Percentiles rank a stretch among this genome's conserved stretches.
Evolutionary conservation across 2,888 invertebrate genomes (phyloP).

Genomic region (Copidosoma aretas): DNA sequence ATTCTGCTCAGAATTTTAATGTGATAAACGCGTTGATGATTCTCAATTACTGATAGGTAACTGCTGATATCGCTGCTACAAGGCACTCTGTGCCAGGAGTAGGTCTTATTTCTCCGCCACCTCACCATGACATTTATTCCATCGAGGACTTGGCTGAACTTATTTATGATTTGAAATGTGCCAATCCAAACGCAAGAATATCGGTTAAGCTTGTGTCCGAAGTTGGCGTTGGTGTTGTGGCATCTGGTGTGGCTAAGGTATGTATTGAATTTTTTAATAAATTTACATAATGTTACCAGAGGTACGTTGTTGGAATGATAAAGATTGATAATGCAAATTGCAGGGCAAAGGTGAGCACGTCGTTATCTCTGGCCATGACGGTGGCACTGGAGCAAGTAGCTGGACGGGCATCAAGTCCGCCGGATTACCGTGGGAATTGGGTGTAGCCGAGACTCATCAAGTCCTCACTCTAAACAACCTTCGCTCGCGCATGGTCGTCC

Average conservation of each 20-base stretch:
- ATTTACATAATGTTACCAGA: too few species aligned
- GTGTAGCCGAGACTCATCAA: constrained; percentile 98
- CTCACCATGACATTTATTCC: constrained; percentile 99
- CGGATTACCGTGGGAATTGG: constrained; percentile 98
- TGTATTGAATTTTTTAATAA: not conserved
- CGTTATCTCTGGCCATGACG: constrained; percentile 98
- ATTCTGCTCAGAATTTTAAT: too few species aligned
- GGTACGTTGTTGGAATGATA: too few species aligned
- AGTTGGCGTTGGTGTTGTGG: constrained; percentile 98
- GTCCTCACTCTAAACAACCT: constrained; percentile 92
- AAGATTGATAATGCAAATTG: constrained; percentile 7
- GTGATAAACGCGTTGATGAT: too few species aligned
- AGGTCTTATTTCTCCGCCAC: constrained; percentile 97
- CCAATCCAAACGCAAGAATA: constrained; percentile 93
- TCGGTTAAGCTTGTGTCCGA: constrained; percentile 98
- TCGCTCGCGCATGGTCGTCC: constrained; percentile 89
- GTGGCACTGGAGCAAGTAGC: constrained; percentile 97
- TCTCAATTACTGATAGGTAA: constrained; percentile 70
- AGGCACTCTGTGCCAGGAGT: constrained; percentile 96
- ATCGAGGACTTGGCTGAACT: constrained; percentile 98
- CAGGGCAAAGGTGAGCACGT: constrained; percentile 98
- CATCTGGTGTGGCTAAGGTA: constrained; percentile 97
- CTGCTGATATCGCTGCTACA: constrained; percentile 92
- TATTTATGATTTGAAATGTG: constrained; percentile 97
- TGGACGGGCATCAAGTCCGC: constrained; percentile 99